Evolutionary conservation across 2,113 vertebrate species (phyloP).

Genomic region (Ctenodactylus gundi): DNA sequence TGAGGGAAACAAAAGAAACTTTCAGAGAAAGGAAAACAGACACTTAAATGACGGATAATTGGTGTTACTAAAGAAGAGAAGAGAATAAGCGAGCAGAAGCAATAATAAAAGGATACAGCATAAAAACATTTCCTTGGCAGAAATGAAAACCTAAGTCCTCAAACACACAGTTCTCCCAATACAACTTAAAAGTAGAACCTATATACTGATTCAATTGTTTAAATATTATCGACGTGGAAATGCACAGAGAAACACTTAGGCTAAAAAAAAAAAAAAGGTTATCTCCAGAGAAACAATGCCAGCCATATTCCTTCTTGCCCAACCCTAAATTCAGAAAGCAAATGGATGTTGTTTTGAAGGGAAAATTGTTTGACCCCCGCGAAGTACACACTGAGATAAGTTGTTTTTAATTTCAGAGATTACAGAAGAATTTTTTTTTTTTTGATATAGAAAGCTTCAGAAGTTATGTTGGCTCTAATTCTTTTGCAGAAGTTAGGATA

Average conservation of each 20-base stretch:
- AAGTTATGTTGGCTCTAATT: background rate
- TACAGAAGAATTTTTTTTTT: background rate
- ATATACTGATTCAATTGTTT: background rate
- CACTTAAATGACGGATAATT: slow-evolving; percentile 37
- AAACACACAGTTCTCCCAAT: background rate
- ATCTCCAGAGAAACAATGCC: background rate
- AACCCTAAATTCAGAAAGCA: slow-evolving; percentile 14
- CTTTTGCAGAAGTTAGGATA: background rate
- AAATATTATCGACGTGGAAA: slow-evolving; percentile 7
- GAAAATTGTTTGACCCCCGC: background rate
- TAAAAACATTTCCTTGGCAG: slow-evolving; percentile 3
- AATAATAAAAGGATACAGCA: background rate
- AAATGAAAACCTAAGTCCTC: background rate
- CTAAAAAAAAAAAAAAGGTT: background rate
- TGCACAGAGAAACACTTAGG: background rate
- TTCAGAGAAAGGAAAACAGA: slow-evolving; percentile 55
- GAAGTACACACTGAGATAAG: background rate
- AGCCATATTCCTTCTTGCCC: background rate
- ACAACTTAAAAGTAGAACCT: slow-evolving; percentile 34
- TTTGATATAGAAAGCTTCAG: background rate
- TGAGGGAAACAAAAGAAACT: slow-evolving; percentile 25
- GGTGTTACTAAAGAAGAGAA: slow-evolving; percentile 26
- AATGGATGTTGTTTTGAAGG: background rate
- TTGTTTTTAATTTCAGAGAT: background rate
- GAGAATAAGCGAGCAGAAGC: background rate